A percentile compares a stretch with the other conserved stretches of the same genome.
These are phyloP conservation scores for Petrophora chlorosata DNA, from an alignment of 2,888 invertebrate genomes.

Conservation along the genomic window DNA sequence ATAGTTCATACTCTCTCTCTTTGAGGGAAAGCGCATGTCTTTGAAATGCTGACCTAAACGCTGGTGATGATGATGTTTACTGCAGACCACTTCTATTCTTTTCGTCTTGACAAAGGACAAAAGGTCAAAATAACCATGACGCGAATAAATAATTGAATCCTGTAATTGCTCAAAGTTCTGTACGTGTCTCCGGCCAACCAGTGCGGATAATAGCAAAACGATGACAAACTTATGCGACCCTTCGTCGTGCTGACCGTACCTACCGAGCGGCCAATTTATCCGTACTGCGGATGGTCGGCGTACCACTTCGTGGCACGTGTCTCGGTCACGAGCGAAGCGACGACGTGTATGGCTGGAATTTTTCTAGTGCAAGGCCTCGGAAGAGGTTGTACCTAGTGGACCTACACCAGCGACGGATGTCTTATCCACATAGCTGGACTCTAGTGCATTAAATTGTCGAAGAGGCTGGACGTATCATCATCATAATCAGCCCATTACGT, in stretches of 20 bases:
- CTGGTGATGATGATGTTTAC: too few species aligned
- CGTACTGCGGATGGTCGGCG: slow-evolving; percentile 7
- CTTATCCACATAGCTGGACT: too few species aligned
- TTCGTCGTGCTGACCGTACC: background rate
- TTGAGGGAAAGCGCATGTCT: too few species aligned
- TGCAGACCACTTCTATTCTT: too few species aligned
- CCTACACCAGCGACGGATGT: too few species aligned
- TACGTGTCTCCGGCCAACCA: slow-evolving; percentile 6
- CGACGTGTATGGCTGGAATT: background rate
- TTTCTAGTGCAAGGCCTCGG: too few species aligned
- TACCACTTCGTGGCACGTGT: slow-evolving; percentile 10
- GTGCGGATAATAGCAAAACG: slow-evolving; percentile 9
- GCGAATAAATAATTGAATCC: background rate
- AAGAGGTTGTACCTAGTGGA: too few species aligned
- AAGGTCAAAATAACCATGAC: background rate
- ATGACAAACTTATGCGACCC: slow-evolving; percentile 17
- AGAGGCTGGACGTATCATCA: too few species aligned
- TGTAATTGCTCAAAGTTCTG: background rate
- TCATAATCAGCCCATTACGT: too few species aligned
- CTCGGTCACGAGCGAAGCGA: background rate
- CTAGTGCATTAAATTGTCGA: too few species aligned
- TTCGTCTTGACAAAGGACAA: background rate
- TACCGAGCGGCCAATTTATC: slow-evolving; percentile 6
- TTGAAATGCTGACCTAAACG: too few species aligned
- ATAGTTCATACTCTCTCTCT: too few species aligned